Percentiles rank a stretch among this genome's conserved stretches.
Evolutionary conservation across 2,888 invertebrate genomes (phyloP).

Genomic region (Eubasilissa splendida): DNA sequence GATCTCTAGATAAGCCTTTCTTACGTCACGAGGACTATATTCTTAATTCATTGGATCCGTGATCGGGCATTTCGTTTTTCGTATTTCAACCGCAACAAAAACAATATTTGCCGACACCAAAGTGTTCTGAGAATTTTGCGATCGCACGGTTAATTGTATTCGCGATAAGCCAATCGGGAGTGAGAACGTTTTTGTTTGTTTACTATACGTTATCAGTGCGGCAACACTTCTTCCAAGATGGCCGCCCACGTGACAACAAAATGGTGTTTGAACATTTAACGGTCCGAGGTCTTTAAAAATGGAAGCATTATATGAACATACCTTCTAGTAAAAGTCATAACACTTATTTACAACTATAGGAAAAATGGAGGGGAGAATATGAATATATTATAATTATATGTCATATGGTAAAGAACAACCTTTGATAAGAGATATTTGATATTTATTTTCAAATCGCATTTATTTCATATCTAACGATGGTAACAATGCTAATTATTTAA

Average conservation of each 20-base stretch:
- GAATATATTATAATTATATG: too few species aligned
- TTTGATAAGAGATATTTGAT: too few species aligned
- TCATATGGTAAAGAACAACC: too few species aligned
- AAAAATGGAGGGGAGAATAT: neutral
- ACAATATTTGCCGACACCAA: neutral
- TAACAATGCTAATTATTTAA: too few species aligned
- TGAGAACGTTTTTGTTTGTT: neutral
- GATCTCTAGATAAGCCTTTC: too few species aligned
- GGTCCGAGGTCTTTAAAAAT: constrained; percentile 6
- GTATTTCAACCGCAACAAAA: too few species aligned
- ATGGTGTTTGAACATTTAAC: constrained; percentile 16
- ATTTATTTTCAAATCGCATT: too few species aligned
- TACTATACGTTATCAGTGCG: neutral
- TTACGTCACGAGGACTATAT: too few species aligned
- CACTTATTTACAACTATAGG: constrained; percentile 46
- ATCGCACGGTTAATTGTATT: neutral
- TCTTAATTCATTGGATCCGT: neutral
- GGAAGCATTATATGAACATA: constrained; percentile 39
- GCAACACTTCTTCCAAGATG: constrained; percentile 29
- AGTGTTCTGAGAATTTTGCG: neutral
- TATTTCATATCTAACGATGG: too few species aligned
- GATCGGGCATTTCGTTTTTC: neutral
- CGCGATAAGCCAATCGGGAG: neutral
- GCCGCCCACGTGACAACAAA: constrained; percentile 32
- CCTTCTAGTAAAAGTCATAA: constrained; percentile 57